Conservation (phyloP, 2,888 invertebrate genomes). For the Agrotis exclamationis region DNA sequence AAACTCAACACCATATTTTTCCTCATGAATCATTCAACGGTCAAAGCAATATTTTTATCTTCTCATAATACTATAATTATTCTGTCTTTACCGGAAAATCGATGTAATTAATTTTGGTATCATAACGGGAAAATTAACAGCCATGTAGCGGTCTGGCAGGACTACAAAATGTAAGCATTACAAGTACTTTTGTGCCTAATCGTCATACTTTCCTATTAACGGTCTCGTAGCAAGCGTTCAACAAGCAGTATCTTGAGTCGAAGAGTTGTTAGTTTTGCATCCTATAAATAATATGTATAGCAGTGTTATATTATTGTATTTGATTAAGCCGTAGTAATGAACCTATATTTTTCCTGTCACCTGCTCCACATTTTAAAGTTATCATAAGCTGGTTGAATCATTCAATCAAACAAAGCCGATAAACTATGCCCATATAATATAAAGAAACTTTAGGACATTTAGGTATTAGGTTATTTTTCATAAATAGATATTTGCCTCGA, state of each 20-base stretch:
- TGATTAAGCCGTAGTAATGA: neutral
- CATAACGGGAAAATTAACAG: constrained; percentile 51
- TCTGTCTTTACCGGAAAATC: constrained; percentile 51
- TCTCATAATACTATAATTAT: constrained; percentile 36
- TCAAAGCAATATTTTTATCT: constrained; percentile 37
- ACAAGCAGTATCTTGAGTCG: neutral
- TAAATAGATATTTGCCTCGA: constrained; percentile 42
- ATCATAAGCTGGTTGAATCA: neutral
- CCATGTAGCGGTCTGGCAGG: constrained; percentile 18
- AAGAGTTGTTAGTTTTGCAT: neutral
- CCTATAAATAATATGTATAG: too few species aligned
- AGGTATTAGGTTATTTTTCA: constrained; percentile 16
- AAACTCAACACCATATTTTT: constrained; percentile 29
- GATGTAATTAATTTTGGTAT: constrained; percentile 31
- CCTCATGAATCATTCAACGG: constrained; percentile 33
- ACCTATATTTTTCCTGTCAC: constrained; percentile 18
- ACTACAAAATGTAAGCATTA: constrained; percentile 23
- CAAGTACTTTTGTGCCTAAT: constrained; percentile 7
- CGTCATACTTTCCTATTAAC: constrained; percentile 6
- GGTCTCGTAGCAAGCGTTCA: neutral
- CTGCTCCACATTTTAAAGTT: constrained; percentile 8
- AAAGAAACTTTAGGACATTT: constrained; percentile 19
- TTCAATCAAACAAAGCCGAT: constrained; percentile 12
- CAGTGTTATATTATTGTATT: neutral
- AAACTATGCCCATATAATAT: constrained; percentile 27